Evolutionary conservation across 1,140 invertebrate species (phyloP), one percentile per base, ranked within the genome.

Genomic region (Trachelipus rathkii): DNA sequence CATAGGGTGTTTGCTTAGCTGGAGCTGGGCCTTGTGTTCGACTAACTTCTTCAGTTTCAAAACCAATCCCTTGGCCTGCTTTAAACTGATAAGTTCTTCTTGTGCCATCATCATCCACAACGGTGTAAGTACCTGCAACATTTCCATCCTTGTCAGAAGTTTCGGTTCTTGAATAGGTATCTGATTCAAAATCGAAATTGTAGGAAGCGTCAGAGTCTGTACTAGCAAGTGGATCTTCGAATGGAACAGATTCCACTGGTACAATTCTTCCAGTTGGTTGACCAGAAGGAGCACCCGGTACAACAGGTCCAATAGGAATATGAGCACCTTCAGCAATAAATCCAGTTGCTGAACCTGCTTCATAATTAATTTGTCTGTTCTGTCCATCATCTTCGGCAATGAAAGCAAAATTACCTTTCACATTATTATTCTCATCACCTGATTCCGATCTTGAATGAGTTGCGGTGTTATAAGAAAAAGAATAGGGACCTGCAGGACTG

Each of bases 81-180:
- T 75, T 72, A 75, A 74, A 79, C 11, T 69, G 44, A 72, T 79
- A 76, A 66, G 78, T 79, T 66, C 78, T 75, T 75, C 13, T 74
- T 77, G 67, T 76, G 33, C 33, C 33, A 33, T 33, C 76, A 24
- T 79, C 75, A 77, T 75, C 71, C 84, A 84, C 11, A 83, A 81
- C 71, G 84, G 84, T 24, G 81, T 85, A 85, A 23, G 81, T 79
- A 10, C 84, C 84, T 0, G 77, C 72, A 1, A 85, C 83, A 44
- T 78, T 82, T 5, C 84, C 84, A 45, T 84, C 82, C 23, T 79
- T 67, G 44, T 79, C 82, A 43, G 75, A 46, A 11, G 69, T 78
- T 74, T 84, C 82, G 23, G 81, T 69, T 19, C 83, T 33, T 33
- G 74, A 72, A 69, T 84, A 81, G 15, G 81, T 79, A 23, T 79